Evolutionary conservation across 1,140 invertebrate genomes (phyloP).

Genomic region (Diabrotica undecimpunctata): DNA sequence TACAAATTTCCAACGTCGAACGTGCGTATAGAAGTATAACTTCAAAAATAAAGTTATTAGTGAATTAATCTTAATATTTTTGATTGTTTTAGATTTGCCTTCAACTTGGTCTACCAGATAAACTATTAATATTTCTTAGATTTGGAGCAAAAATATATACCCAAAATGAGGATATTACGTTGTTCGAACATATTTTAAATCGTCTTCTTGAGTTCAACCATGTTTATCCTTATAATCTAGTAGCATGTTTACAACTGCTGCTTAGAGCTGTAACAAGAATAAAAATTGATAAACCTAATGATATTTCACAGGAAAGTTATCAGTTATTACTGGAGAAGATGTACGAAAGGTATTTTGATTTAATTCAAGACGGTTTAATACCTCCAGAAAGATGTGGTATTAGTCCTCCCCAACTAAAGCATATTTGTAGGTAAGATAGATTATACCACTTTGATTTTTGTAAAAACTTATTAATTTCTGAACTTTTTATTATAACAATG

Average conservation of each 20-base stretch:
- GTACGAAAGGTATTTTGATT: conserved; percentile 60
- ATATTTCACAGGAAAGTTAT: conserved; percentile 44
- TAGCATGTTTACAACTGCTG: conserved; percentile 63
- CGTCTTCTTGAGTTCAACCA: conserved; percentile 61
- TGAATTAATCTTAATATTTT: not conserved
- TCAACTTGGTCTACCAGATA: conserved; percentile 67
- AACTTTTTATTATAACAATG: too few relatives aligned
- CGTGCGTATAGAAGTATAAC: too few relatives aligned
- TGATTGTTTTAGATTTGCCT: conserved; percentile 47
- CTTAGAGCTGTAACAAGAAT: conserved; percentile 57
- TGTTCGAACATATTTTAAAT: conserved; percentile 59
- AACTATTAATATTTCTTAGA: conserved; percentile 66
- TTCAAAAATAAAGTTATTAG: too few relatives aligned
- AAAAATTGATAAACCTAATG: conserved; percentile 43
- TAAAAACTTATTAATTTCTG: too few relatives aligned
- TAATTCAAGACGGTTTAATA: conserved; percentile 61
- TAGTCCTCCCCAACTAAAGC: conserved; percentile 58
- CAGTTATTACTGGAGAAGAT: conserved; percentile 53
- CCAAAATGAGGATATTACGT: conserved; percentile 50
- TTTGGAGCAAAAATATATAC: conserved; percentile 60
- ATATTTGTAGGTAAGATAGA: conserved; percentile 52
- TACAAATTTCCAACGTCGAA: too few relatives aligned
- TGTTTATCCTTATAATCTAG: conserved; percentile 62
- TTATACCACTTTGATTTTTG: too few relatives aligned
- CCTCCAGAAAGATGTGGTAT: conserved; percentile 59